Evolutionary conservation across 2,888 invertebrate species (phyloP), one percentile per base, ranked within the genome.

Genomic region (Diadegma fenestrale): DNA sequence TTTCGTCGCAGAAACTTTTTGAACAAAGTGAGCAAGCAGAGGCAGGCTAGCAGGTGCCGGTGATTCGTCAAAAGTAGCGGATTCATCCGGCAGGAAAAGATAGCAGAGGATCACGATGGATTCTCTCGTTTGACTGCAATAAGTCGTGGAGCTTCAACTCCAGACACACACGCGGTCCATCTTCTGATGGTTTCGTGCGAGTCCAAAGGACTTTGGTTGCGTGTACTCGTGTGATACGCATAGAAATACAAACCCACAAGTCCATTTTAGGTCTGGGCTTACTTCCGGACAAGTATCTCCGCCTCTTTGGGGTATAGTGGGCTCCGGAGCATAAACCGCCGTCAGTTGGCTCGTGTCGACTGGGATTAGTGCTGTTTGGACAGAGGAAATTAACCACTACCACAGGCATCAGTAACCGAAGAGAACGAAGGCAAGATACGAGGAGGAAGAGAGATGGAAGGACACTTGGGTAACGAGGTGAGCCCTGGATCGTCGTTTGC

Each of bases 331-430:
- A 71, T 78, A 41, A 51, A 80, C 82, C 58, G 78, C 87, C 91
- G 92, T 93, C 92, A 91, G 92, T 93, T 92, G 92, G 92, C 92
- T 93, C 92, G 90, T 93, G 93, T 93, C 93, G 92, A 92, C 89
- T 91, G 92, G 91, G 92, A 93, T 93, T 93, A 93, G 91, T 89
- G 90, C 92, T 93, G 93, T 93, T 93, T 93, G 93, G 92, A 93
- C 92, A 92, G 92, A 92, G 93, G 92, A 93, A 93, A 93, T 93
- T 93, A 93, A 93, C 93, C 92, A 90, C 93, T 90, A 90, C 90
- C 89, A 87, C 86, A 88, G 87, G 89, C 87, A 88, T 84, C 86
- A 68, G 84, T 78, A 83, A 63, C 80, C 78, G 83, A 72, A 80
- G 80, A 77, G 77, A 78, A 73, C 66, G 71, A 82, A 54, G 72